Evolutionary conservation across 1,140 invertebrate genomes (phyloP), one percentile per base, ranked within the genome.

Genomic region (Brachionus koreanus): DNA sequence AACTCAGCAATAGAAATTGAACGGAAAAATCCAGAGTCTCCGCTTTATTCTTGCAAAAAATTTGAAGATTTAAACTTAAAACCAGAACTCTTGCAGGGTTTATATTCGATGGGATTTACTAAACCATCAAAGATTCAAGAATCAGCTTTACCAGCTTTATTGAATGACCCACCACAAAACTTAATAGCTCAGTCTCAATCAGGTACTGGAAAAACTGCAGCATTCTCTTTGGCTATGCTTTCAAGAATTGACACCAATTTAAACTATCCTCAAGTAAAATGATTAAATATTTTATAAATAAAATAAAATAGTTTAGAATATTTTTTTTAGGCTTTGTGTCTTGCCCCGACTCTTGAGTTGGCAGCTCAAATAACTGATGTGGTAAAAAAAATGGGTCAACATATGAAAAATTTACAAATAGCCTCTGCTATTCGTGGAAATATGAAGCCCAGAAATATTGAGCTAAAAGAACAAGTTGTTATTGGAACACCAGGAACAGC

Each of bases 151-250:
- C 97, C 97, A 13, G 93, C 94, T 52, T 89, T 99, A 19, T 89
- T 98, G 16, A 94, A 94, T 63, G 93, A 98, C 90, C 96, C 96
- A 91, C 95, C 95, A 46, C 93, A 94, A 87, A 98, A 99, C 89
- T 94, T 99, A 92, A 98, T 99, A 85, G 97, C 97, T 3, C 97
- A 99, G 88, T 97, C 96, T 81, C 97, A 99, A 86, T 98, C 95
- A 83, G 97, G 97, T 69, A 99, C 97, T 83, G 97, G 97, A 61
- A 99, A 99, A 92, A 99, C 97, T 10, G 97, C 97, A 75, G 96
- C 97, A 10, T 99, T 99, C 91, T 93, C 97, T 9, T 89, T 99
- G 46, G 96, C 96, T 2, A 97, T 98, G 94, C 88, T 99, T n/a
- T 96, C 93, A 85, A 90, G 96, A 85, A 94, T 98, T 0, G 93